Evolutionary conservation across 1,140 invertebrate species (phyloP).

Genomic region (Pseudobourletiella spinata): DNA sequence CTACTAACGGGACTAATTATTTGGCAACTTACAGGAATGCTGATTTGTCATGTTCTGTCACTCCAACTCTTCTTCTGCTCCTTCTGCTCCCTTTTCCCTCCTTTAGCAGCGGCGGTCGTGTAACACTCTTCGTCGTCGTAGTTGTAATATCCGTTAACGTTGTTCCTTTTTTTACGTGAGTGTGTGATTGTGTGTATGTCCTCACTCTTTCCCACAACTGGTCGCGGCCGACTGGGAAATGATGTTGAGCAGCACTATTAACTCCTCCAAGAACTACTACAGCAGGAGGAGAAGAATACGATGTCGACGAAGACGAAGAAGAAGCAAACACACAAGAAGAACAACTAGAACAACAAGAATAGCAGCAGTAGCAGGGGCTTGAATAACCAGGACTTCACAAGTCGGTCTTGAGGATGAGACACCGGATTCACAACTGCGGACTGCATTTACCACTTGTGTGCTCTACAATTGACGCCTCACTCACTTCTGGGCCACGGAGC

Average conservation of each 20-base stretch:
- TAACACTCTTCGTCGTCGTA: not conserved
- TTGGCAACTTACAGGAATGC: conserved; percentile 37
- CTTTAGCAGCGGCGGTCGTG: too few species aligned
- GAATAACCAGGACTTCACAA: too few species aligned
- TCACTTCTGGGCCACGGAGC: not conserved
- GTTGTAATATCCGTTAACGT: not conserved
- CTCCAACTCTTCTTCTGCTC: conserved; percentile 3
- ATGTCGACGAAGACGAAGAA: too few species aligned
- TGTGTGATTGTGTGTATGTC: not conserved
- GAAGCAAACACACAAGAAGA: too few species aligned
- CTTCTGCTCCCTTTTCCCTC: conserved; percentile 2
- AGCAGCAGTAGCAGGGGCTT: too few species aligned
- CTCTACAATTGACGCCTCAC: conserved; percentile 7
- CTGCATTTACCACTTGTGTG: conserved; percentile 5
- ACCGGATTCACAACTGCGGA: conserved; percentile 16
- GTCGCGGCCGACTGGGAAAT: not conserved
- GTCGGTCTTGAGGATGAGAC: too few species aligned
- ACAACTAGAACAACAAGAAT: too few species aligned
- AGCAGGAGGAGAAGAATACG: too few species aligned
- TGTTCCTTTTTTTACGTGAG: not conserved
- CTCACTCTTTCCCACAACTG: not conserved
- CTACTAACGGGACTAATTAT: conserved; percentile 23
- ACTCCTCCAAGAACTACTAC: not conserved
- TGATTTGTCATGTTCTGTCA: conserved; percentile 36
- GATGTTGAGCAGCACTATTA: not conserved